Evolutionary conservation across 2,888 invertebrate species (phyloP).

Genomic region (Pachymerium ferrugineum): DNA sequence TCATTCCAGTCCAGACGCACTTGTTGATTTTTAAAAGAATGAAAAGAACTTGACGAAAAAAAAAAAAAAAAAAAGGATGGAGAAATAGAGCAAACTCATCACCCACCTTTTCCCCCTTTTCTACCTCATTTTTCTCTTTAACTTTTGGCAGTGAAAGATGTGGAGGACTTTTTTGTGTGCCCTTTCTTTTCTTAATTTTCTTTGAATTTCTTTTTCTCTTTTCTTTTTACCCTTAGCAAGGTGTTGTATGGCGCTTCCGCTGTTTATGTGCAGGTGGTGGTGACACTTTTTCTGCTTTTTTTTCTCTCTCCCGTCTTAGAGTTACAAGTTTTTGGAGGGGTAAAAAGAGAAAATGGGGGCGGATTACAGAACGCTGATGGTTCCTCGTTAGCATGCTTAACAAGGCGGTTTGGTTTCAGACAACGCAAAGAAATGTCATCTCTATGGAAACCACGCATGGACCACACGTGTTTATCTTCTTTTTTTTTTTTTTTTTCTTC

Average conservation of each 20-base stretch:
- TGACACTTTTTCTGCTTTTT: background rate
- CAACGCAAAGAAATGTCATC: slow-evolving; percentile 4
- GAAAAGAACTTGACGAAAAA: slow-evolving; percentile 3
- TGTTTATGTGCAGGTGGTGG: background rate
- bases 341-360: background rate
- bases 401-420: slow-evolving; percentile 15
- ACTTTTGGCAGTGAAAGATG: slow-evolving; percentile 12
- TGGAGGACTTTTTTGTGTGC: background rate
- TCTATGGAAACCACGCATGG: slow-evolving; percentile 3
- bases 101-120: background rate
- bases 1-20: slow-evolving; percentile 11
- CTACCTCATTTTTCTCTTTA: background rate
- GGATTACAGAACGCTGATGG: background rate
- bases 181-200: background rate
- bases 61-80: no score
- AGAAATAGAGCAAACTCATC: background rate
- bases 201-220: background rate
- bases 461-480: slow-evolving; percentile 1
- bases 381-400: slow-evolving; percentile 13
- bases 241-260: background rate
- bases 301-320: background rate
- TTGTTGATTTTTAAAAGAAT: slow-evolving; percentile 18
- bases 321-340: background rate
- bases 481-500: background rate
- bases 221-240: background rate